Evolutionary conservation across 2,888 invertebrate species (phyloP).

Genomic region (Lithophane leautieri): DNA sequence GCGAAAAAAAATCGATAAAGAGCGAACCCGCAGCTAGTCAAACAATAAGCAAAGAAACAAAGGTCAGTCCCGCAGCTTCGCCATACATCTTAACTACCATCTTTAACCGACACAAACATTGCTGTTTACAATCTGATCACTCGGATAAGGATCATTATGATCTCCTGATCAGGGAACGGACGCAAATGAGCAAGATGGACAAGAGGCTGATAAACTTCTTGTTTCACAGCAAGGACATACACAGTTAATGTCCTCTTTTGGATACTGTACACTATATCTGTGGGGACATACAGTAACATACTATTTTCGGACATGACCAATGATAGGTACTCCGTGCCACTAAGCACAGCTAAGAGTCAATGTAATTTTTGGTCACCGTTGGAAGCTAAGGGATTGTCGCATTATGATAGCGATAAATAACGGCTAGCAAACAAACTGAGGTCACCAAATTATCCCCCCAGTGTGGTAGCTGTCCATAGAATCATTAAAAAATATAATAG

Average conservation of each 20-base stretch:
- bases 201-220: slow-evolving; percentile 32
- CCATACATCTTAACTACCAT: slow-evolving; percentile 65
- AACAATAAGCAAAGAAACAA: slow-evolving; percentile 14
- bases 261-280: background rate
- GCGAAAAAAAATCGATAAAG: background rate
- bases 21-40: background rate
- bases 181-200: slow-evolving; percentile 42
- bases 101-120: slow-evolving; percentile 43
- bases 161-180: slow-evolving; percentile 47
- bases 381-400: background rate
- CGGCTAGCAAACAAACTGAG: background rate
- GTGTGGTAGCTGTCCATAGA: background rate
- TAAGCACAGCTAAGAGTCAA: background rate
- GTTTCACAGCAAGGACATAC: slow-evolving; percentile 10
- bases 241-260: slow-evolving; percentile 14
- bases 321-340: background rate
- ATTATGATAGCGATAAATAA: background rate
- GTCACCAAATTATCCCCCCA: background rate
- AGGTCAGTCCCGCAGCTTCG: slow-evolving; percentile 26
- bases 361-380: background rate
- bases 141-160: slow-evolving; percentile 61
- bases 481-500: background rate
- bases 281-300: no score
- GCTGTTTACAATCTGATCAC: slow-evolving; percentile 59
- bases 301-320: background rate